These are phyloP conservation scores for Catocala nupta DNA, from an alignment of 2,888 invertebrate species.

Conservation along the genomic window DNA sequence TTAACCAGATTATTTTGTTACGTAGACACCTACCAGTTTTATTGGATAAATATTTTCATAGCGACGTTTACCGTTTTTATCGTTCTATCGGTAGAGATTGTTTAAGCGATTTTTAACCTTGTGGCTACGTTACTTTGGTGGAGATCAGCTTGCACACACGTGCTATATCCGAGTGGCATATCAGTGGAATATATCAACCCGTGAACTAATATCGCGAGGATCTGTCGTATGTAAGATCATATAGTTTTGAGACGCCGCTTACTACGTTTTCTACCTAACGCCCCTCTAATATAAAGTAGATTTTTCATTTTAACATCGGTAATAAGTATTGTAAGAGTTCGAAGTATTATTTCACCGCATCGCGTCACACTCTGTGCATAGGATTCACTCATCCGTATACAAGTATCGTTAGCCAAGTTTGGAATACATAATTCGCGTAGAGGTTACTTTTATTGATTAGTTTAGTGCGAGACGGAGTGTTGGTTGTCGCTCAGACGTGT, in stretches of 20 bases:
- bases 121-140: constrained; percentile 31
- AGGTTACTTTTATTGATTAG: constrained; percentile 26
- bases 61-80: constrained; percentile 67
- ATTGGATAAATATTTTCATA: constrained; percentile 77
- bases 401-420: constrained; percentile 25
- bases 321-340: constrained; percentile 46
- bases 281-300: constrained; percentile 56
- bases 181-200: constrained; percentile 61
- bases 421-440: constrained; percentile 18
- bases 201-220: constrained; percentile 37
- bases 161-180: constrained; percentile 65
- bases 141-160: constrained; percentile 38
- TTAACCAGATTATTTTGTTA: constrained; percentile 79
- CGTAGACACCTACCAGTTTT: constrained; percentile 54
- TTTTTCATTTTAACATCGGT: constrained; percentile 57
- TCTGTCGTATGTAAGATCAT: constrained; percentile 52
- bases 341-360: constrained; percentile 39
- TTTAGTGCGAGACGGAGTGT: constrained; percentile 28
- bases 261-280: constrained; percentile 59
- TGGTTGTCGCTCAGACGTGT: constrained; percentile 4
- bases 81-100: constrained; percentile 38
- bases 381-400: constrained; percentile 22
- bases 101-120: constrained; percentile 40
- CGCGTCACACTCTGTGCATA: constrained; percentile 33
- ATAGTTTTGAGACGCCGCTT: constrained; percentile 64